Evolutionary conservation across 2,113 vertebrate genomes (phyloP).

Genomic region (Bungarus multicinctus): DNA sequence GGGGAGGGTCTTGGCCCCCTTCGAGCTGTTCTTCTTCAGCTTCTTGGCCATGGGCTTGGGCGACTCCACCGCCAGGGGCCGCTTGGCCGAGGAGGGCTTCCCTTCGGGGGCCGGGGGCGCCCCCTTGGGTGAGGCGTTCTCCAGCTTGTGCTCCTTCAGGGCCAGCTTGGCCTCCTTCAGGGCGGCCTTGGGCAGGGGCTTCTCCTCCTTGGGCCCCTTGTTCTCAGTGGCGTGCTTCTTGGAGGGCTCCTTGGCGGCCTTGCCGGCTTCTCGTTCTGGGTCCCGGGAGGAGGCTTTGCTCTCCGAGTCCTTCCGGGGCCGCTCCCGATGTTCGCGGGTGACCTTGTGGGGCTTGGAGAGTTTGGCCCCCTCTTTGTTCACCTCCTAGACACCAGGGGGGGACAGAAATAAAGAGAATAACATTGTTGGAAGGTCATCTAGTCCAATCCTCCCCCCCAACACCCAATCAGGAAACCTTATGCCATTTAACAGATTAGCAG

Average conservation of each 20-base stretch:
- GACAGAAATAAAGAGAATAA: neutral
- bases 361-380: conserved; percentile 80
- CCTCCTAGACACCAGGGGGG: conserved; percentile 58
- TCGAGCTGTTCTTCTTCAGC: conserved; percentile 89
- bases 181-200: conserved; percentile 88
- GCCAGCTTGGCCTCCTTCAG: conserved; percentile 98
- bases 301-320: conserved; percentile 94
- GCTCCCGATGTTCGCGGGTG: conserved; percentile 93
- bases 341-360: conserved; percentile 90
- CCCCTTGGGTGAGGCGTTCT: conserved; percentile 91
- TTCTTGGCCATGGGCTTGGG: conserved; percentile 94
- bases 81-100: conserved; percentile 87
- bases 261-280: conserved; percentile 80
- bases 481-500: neutral
- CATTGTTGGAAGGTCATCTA: neutral
- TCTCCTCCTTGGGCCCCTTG: conserved; percentile 91
- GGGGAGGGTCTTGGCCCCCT: conserved; percentile 79
- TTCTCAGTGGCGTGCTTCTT: conserved; percentile 84
- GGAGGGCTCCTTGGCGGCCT: conserved; percentile 72
- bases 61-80: conserved; percentile 86
- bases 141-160: conserved; percentile 93
- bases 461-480: neutral
- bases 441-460: neutral
- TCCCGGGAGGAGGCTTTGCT: conserved; percentile 86
- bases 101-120: conserved; percentile 79